phyloP scores from a whole-genome alignment of 1,140 invertebrate genomes.

The Saccostrea glomerata region DNA sequence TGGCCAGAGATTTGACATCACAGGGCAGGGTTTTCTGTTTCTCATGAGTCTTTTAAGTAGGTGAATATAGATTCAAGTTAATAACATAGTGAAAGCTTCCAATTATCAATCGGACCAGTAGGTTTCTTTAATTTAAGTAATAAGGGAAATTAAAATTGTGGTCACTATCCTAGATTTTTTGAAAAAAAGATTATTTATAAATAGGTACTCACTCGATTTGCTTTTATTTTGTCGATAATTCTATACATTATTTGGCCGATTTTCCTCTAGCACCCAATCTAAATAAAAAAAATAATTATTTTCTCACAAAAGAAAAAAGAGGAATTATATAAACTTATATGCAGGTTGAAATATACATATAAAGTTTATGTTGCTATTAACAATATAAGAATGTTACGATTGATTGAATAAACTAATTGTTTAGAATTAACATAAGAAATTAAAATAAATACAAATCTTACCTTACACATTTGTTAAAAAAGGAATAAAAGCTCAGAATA shows the following conservation, averaged over 20 bases:
- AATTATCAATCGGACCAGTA: too few species aligned
- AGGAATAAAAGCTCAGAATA: background rate
- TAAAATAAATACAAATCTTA: background rate
- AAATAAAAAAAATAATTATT: background rate
- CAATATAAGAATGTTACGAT: background rate
- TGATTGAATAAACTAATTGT: background rate
- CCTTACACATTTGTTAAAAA: background rate
- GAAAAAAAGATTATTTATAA: background rate
- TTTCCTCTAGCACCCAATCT: background rate
- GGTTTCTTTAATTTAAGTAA: too few species aligned
- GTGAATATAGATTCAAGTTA: background rate
- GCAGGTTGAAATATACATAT: background rate
- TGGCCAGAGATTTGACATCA: background rate
- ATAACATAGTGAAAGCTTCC: too few species aligned
- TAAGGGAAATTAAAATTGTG: too few species aligned
- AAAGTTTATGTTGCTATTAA: background rate
- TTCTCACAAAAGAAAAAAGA: too few species aligned
- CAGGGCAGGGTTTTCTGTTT: background rate
- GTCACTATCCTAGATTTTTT: too few species aligned
- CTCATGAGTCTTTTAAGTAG: background rate
- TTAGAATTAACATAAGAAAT: background rate
- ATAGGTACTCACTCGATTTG: background rate
- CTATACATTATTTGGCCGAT: background rate
- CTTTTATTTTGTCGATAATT: slow-evolving; percentile 24
- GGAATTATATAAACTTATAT: background rate